Evolutionary conservation across 2,113 vertebrate species (phyloP), one percentile per base, ranked within the genome.

Genomic region (Pachypanchax playfairii): DNA sequence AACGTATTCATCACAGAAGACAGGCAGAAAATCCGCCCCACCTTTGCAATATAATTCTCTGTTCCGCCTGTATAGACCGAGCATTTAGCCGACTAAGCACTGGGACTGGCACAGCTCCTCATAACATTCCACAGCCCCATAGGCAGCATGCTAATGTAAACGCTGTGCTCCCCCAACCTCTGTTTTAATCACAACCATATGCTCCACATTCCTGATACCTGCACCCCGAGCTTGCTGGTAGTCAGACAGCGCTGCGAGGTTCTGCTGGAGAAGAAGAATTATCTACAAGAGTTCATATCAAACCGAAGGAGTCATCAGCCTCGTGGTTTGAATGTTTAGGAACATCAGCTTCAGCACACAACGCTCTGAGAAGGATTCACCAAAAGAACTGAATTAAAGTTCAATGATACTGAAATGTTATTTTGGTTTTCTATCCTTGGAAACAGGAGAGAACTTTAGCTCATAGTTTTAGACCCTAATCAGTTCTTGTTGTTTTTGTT

Each of bases 101-200:
- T 1, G 38, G 56, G 51, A 81, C 63, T 77, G 72, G 77, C 77
- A 73, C 63, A 42, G 65, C 22, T 49, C 55, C 67, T 69, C 75
- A 66, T 69, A 79, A 75, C 80, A 62, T 50, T 54, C 46, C 64
- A 18, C 65, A 38, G 59, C 57, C 75, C 77, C 72, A 63, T 49
- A 72, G 81, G 73, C 75, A 43, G 73, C 68, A 58, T 57, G 65
- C 70, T 82, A 82, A 85, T 81, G 74, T 85, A 85, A 84, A 85
- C 55, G 42, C 60, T 59, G 77, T 36, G 68, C 83, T 79, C 74
- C 17, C 49, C 70, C 62, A n/a, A 68, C 73, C 71, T 65, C 70
- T 48, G 72, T 73, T 78, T 74, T 87, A 88, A 86, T 87, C 83
- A 79, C 63, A 82, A 74, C 77, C 86, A 87, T 85, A 83, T 91